Percentiles rank a stretch among this genome's conserved stretches.
phyloP scores from a whole-genome alignment of 1,140 invertebrate species.

The Tetraneura akinire region DNA sequence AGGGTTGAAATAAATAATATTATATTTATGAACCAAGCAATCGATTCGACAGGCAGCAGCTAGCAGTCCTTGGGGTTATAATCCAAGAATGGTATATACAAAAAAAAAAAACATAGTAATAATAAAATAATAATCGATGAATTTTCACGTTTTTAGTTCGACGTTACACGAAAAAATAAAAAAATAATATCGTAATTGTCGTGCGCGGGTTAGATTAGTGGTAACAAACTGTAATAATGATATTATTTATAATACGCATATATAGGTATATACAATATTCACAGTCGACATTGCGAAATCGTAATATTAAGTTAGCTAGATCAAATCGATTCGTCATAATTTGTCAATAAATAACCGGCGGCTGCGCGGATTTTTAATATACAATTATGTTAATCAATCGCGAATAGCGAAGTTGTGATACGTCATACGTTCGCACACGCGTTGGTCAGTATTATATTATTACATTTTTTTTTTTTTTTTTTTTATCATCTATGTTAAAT shows the following conservation, averaged over 20 bases:
- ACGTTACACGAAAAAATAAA: no score
- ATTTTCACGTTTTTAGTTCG: background rate
- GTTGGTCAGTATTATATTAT: constrained; percentile 5
- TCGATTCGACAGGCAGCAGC: constrained; percentile 32
- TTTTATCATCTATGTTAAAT: constrained; percentile 24
- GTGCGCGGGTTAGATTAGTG: no score
- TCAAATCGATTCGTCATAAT: constrained; percentile 51
- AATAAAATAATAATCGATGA: constrained; percentile 9
- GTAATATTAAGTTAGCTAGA: constrained; percentile 51
- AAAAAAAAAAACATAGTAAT: no score
- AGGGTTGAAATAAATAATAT: constrained; percentile 43
- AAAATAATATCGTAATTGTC: no score
- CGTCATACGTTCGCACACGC: no score
- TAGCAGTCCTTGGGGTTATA: constrained; percentile 41
- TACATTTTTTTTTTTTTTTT: no score
- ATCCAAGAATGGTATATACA: constrained; percentile 23
- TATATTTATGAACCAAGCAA: constrained; percentile 37
- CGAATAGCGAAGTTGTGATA: background rate
- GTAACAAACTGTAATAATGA: no score
- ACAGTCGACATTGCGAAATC: constrained; percentile 23
- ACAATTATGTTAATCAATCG: constrained; percentile 38
- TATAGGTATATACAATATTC: constrained; percentile 15
- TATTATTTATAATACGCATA: background rate
- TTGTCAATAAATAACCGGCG: constrained; percentile 39
- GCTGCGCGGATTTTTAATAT: constrained; percentile 21